Evolutionary conservation across 2,797 vertebrate genomes (phyloP).

Genomic region (Hapalemur alaotrensis): DNA sequence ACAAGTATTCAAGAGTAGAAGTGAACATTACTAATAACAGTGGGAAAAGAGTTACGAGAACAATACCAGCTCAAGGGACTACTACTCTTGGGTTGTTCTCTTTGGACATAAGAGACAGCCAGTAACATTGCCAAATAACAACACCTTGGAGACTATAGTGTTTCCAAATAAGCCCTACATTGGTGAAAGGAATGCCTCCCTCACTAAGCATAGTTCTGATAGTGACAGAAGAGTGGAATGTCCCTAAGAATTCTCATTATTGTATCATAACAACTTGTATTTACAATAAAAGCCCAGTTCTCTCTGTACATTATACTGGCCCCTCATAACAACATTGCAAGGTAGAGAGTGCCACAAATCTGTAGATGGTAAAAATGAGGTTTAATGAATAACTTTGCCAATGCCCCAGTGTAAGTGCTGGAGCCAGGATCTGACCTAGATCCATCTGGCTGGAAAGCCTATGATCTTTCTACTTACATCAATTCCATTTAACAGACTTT

Average conservation of each 20-base stretch:
- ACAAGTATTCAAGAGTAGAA: not conserved
- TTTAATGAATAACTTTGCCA: not conserved
- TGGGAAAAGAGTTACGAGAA: not conserved
- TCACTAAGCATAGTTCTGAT: not conserved
- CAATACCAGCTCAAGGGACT: not conserved
- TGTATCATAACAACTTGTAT: constrained; percentile 46
- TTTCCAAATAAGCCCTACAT: not conserved
- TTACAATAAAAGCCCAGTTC: constrained; percentile 23
- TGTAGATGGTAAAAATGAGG: not conserved
- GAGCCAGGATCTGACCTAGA: not conserved
- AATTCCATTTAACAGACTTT: constrained; percentile 5
- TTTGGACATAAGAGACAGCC: not conserved
- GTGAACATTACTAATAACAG: not conserved
- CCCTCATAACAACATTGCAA: not conserved
- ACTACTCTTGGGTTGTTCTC: not conserved
- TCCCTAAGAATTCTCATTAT: constrained; percentile 47
- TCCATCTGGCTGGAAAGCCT: not conserved
- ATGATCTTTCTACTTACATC: not conserved
- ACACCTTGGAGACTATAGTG: not conserved
- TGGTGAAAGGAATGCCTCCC: not conserved
- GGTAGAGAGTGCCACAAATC: not conserved
- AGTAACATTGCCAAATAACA: not conserved
- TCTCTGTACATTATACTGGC: not conserved
- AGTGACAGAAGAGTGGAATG: constrained; percentile 30
- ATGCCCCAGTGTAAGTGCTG: not conserved